Evolutionary conservation across 1,140 invertebrate species (phyloP).

Genomic region (Chionoecetes opilio): DNA sequence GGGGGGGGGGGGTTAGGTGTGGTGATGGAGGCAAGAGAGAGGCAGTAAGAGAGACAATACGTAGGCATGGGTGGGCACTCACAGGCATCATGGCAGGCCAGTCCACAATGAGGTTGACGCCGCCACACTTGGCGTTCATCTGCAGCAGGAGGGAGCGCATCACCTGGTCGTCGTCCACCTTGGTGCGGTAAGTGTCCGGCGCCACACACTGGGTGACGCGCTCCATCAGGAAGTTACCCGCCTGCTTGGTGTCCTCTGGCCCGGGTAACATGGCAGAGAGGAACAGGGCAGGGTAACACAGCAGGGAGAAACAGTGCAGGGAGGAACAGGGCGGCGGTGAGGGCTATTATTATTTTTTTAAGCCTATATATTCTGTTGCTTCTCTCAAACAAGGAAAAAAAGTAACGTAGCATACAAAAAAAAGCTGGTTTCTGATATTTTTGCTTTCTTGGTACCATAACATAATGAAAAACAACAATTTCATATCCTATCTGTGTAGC

Average conservation of each 20-base stretch:
- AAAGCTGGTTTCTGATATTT: too few species aligned
- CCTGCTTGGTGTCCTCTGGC: not conserved
- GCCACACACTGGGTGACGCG: not conserved
- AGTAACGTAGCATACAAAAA: too few species aligned
- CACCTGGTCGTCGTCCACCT: not conserved
- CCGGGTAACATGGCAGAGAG: not conserved
- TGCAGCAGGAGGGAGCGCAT: not conserved
- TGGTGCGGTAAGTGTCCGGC: not conserved
- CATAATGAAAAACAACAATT: too few species aligned
- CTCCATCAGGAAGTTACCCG: not conserved
- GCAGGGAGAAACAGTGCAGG: not conserved
- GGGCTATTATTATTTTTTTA: too few species aligned
- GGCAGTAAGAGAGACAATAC: not conserved
- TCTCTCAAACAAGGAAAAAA: too few species aligned
- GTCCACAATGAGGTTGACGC: not conserved
- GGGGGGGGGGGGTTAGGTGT: not conserved
- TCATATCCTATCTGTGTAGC: too few species aligned
- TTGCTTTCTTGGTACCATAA: too few species aligned
- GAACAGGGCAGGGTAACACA: not conserved
- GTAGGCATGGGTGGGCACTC: not conserved
- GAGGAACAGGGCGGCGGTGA: too few species aligned
- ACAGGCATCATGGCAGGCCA: not conserved
- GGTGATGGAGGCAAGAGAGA: not conserved
- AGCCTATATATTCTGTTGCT: too few species aligned
- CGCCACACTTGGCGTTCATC: conserved; percentile 1